Percentiles rank a stretch among this genome's conserved stretches.
Evolutionary conservation across 2,888 invertebrate species (phyloP).

Genomic region (Nematopogon swammerdamellus): DNA sequence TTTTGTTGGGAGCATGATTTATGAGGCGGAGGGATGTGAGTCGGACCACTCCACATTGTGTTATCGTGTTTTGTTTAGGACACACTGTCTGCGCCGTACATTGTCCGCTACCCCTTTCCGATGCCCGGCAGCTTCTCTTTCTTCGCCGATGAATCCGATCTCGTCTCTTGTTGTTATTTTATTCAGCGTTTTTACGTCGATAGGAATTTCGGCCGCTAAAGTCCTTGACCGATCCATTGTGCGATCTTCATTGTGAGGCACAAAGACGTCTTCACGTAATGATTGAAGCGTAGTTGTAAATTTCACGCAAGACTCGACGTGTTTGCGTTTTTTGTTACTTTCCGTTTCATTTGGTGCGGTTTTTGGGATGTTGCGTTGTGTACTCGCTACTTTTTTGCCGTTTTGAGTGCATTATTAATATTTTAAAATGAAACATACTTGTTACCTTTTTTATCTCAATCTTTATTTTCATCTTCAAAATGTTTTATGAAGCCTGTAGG

Average conservation of each 20-base stretch:
- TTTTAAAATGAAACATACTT: too few species aligned
- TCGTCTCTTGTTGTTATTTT: background rate
- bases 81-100: background rate
- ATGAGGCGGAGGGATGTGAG: slow-evolving; percentile 49
- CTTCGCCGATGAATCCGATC: background rate
- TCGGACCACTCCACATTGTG: slow-evolving; percentile 51
- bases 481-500: too few species aligned
- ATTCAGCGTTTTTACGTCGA: background rate
- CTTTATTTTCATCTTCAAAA: too few species aligned
- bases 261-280: slow-evolving; percentile 23
- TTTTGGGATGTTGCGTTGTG: background rate
- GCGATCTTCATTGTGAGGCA: slow-evolving; percentile 23
- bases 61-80: slow-evolving; percentile 21
- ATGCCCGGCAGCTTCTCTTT: background rate
- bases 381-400: too few species aligned
- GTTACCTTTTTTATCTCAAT: too few species aligned
- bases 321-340: slow-evolving; percentile 27
- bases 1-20: slow-evolving; percentile 55
- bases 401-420: too few species aligned
- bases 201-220: slow-evolving; percentile 16
- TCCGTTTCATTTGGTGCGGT: background rate
- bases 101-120: background rate
- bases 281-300: slow-evolving; percentile 46
- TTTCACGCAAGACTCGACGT: slow-evolving; percentile 46
- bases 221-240: slow-evolving; percentile 50